Base-by-base conservation (phyloP, 2,113 vertebrate species). In the Gorsachius goisagi region DNA sequence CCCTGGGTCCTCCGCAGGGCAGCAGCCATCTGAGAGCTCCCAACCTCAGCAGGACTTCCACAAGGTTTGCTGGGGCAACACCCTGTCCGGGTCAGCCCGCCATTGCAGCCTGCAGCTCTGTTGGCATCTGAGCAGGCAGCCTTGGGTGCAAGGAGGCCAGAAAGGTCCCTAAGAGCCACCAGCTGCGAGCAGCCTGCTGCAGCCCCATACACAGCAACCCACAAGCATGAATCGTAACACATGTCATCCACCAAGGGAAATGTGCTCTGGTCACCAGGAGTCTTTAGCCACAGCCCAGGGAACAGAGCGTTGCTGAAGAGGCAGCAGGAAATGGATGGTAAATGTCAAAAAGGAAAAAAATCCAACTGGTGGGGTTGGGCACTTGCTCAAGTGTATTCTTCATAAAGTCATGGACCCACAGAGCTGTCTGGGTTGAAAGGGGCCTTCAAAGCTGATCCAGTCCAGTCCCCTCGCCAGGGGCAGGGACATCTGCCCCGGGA, bases 401-500 rank as follows among this genome's bases (percentile, higher is more conserved):
- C 49, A 68, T 11, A 24, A 0, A 44, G 23, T 37, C 73, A 73
- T 1, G 17, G 35, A 35, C 20, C 62, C 56, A 24, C 22, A 62
- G 33, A 2, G 2, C 9, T 23, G 33, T 44, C 58, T 85, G 73
- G 24, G 23, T 16, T 28, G 20, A 37, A 76, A 85, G 11, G 9
- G 33, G 37, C 30, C 22, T 87, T 35, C 52, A 35, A 17, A 33
- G 28, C 3, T 5, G 7, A n/a, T 24, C 32, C 16, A 6, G 23
- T 1, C 33, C 32, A 12, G 39, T 8, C 7, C 12, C 14, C 19
- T 53, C 53, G 22, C 35, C 21, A 6, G 1, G 18, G 32, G 12
- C 35, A 74, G 35, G 47, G 12, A 20, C 73, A 60, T 4, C 32
- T 60, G 2, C 47, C 22, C 12, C 53, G 3, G 7, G 0, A 0